A percentile compares a stretch with the other conserved stretches of the same genome.
These are phyloP conservation scores for Tragelaphus imberbis DNA, from an alignment of 2,113 vertebrate genomes.

Conservation along the genomic window DNA sequence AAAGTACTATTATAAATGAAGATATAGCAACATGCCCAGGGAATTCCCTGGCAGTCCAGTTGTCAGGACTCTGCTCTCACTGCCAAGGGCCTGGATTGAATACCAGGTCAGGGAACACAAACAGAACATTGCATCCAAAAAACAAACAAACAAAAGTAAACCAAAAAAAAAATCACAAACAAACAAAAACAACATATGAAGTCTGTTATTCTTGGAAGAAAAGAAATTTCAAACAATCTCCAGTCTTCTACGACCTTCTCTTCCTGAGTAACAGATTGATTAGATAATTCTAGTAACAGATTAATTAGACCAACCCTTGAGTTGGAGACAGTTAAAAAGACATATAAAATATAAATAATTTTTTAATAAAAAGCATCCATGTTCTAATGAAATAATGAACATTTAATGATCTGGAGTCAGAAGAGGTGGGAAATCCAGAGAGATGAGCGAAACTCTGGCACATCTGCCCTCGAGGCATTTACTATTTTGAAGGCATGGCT, in stretches of 20 bases:
- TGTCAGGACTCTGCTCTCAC: neutral
- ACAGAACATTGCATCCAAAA: neutral
- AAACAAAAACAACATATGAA: neutral
- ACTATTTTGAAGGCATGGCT: neutral
- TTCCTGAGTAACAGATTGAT: neutral
- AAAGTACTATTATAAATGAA: neutral
- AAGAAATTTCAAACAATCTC: neutral
- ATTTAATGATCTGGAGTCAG: neutral
- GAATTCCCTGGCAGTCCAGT: neutral
- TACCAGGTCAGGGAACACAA: neutral
- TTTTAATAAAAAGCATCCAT: neutral
- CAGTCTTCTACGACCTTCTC: neutral
- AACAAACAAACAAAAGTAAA: neutral
- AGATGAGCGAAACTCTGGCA: neutral
- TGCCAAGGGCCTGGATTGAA: neutral
- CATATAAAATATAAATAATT: neutral
- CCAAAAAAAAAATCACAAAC: neutral
- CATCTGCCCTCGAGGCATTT: neutral
- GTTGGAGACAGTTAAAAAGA: neutral
- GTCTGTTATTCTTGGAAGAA: neutral
- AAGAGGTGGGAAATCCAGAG: neutral
- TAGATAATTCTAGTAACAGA: neutral
- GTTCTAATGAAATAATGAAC: slow-evolving; percentile 23
- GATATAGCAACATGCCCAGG: neutral
- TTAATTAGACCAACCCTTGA: neutral